Conservation (phyloP, 2,888 invertebrate genomes). For the Malacosoma neustria region DNA sequence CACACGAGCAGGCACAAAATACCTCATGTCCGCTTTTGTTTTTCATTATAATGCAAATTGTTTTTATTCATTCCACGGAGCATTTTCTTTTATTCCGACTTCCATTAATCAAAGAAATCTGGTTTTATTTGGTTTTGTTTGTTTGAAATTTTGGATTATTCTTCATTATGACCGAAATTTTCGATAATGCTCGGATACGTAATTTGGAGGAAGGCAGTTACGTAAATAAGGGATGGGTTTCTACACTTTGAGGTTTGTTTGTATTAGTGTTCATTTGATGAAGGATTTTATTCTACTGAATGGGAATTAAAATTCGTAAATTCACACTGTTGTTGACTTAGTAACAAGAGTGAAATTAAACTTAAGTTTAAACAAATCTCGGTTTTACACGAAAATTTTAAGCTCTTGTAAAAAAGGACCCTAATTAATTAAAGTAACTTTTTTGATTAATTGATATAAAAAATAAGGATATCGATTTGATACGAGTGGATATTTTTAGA, state of each 20-base stretch:
- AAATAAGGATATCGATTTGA: too few relatives aligned
- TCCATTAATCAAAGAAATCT: slow-evolving; percentile 18
- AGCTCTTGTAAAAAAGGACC: too few relatives aligned
- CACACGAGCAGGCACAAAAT: slow-evolving; percentile 9
- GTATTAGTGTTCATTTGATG: not conserved
- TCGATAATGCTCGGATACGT: slow-evolving; percentile 2
- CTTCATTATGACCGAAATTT: slow-evolving; percentile 1
- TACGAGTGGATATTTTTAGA: too few relatives aligned
- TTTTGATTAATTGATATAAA: too few relatives aligned
- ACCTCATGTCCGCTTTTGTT: slow-evolving; percentile 13
- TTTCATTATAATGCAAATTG: slow-evolving; percentile 28
- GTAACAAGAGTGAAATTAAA: slow-evolving; percentile 2
- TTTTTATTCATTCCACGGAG: slow-evolving; percentile 22
- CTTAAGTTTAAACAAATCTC: slow-evolving; percentile 5
- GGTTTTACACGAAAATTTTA: too few relatives aligned
- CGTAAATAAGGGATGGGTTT: too few relatives aligned
- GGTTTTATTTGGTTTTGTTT: slow-evolving; percentile 8
- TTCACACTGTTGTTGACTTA: not conserved
- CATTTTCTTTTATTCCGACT: slow-evolving; percentile 9
- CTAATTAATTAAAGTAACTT: too few relatives aligned
- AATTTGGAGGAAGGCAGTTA: too few relatives aligned
- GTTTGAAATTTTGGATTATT: slow-evolving; percentile 1
- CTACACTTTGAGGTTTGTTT: not conserved
- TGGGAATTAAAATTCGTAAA: not conserved
- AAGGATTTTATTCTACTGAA: not conserved